Evolutionary conservation across 2,797 vertebrate genomes (phyloP), one percentile per base, ranked within the genome.

Genomic region (Margarornis squamiger): DNA sequence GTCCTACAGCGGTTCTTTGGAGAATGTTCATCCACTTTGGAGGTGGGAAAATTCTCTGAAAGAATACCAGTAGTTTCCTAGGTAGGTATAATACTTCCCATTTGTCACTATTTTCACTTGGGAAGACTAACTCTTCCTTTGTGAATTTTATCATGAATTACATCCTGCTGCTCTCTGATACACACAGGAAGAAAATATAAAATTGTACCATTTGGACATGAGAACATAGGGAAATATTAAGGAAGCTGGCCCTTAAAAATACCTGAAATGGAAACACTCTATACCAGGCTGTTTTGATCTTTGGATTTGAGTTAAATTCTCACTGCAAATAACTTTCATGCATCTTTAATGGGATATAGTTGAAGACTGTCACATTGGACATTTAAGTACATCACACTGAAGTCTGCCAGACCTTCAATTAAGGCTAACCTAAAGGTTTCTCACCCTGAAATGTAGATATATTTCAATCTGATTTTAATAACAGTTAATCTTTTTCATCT

Each of bases 401-500:
- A 77, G 62, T 51, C 61, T 87, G 57, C 30, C 71, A 85, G 78
- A 90, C 75, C 74, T 81, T 77, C 61, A 89, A 81, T 91, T 86
- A 94, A 80, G 36, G 46, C 29, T 75, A 94, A 95, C 66, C 70
- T 81, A 93, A 85, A 93, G 87, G 91, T 92, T 89, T 80, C 58
- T 92, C 68, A 94, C 68, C 36, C 65, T 59, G 79, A 78, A 94
- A 92, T 45, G 67, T 52, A 81, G 87, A 93, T 38, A 59, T 19
- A 91, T 86, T 84, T 95, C 78, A 90, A 90, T 88, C 43, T 94
- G 76, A 83, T 76, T 97, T 96, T 95, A 95, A 78, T 87, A 95
- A 84, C 73, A 86, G 76, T 92, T 94, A 95, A 93, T 94, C 85
- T 94, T 90, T 92, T 78, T 79, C 62, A 93, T 66, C 89, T 78